These are phyloP conservation scores for Sorex fumeus DNA, from an alignment of 2,113 vertebrate species.

Conservation along the genomic window DNA sequence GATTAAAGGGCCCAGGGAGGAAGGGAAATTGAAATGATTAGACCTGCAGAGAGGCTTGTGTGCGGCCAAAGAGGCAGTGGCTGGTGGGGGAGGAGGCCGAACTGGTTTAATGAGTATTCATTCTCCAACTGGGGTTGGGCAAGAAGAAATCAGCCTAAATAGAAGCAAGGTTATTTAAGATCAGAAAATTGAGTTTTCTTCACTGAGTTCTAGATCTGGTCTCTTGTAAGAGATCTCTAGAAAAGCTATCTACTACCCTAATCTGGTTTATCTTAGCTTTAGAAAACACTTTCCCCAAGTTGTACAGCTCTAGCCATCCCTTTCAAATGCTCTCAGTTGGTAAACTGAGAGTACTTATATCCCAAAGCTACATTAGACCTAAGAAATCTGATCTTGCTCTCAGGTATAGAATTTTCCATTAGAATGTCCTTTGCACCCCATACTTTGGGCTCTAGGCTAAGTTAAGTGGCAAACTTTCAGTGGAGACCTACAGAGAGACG, in stretches of 20 bases:
- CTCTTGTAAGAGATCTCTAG: neutral
- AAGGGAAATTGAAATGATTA: slow-evolving; percentile 56
- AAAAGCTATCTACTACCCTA: neutral
- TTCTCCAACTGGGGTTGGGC: neutral
- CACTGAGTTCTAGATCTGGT: neutral
- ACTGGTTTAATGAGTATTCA: slow-evolving; percentile 1
- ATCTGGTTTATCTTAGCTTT: slow-evolving; percentile 37
- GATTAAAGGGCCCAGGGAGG: slow-evolving; percentile 38
- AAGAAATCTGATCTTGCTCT: slow-evolving; percentile 61
- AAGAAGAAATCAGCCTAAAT: neutral
- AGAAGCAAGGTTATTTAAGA: slow-evolving; percentile 3
- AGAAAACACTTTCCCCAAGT: neutral
- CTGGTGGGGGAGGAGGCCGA: neutral
- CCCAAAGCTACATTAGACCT: neutral
- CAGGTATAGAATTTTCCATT: slow-evolving; percentile 64
- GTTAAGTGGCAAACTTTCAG: slow-evolving; percentile 36
- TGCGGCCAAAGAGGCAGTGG: neutral
- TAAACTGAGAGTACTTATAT: slow-evolving; percentile 38
- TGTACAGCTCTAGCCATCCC: neutral
- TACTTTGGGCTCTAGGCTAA: slow-evolving; percentile 43
- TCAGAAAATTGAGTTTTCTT: slow-evolving; percentile 38
- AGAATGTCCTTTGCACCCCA: slow-evolving; percentile 39
- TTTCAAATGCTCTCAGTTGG: neutral
- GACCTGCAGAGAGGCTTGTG: neutral
- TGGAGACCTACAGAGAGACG: neutral